These are phyloP conservation scores for Datnioides undecimradiatus DNA, from an alignment of 2,113 vertebrate genomes.

Conservation along the genomic window DNA sequence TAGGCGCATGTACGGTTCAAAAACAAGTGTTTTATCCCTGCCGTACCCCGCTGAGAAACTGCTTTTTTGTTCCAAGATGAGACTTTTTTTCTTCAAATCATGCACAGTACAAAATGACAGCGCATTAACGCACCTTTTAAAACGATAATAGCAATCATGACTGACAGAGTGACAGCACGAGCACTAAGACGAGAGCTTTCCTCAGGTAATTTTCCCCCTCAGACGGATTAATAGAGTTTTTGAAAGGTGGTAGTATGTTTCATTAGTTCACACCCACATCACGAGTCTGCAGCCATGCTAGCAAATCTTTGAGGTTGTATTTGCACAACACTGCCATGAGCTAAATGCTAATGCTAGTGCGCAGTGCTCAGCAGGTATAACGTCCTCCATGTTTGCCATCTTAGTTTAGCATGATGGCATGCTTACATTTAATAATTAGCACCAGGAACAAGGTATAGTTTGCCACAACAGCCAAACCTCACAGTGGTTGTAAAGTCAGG, in stretches of 20 bases:
- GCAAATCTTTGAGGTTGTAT: not conserved
- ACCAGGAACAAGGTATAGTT: no score
- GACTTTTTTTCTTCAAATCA: not conserved
- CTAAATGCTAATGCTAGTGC: not conserved
- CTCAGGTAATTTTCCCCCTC: not conserved
- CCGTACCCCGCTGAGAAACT: not conserved
- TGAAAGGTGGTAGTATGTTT: not conserved
- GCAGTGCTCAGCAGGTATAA: no score
- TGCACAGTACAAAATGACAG: not conserved
- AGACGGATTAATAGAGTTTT: not conserved
- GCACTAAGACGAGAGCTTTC: no score
- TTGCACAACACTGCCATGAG: not conserved
- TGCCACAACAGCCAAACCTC: no score
- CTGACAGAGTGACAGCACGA: not conserved
- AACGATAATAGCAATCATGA: not conserved
- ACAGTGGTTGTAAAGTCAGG: no score
- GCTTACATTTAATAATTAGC: no score
- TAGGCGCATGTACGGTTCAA: not conserved
- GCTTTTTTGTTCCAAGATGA: not conserved
- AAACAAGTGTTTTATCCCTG: conserved; percentile 14
- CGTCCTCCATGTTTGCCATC: no score
- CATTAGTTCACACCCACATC: not conserved
- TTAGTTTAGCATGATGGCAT: no score
- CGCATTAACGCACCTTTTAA: not conserved
- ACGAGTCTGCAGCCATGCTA: no score